Conservation (phyloP, 2,113 vertebrate genomes). For the Bujurquina vittata region DNA sequence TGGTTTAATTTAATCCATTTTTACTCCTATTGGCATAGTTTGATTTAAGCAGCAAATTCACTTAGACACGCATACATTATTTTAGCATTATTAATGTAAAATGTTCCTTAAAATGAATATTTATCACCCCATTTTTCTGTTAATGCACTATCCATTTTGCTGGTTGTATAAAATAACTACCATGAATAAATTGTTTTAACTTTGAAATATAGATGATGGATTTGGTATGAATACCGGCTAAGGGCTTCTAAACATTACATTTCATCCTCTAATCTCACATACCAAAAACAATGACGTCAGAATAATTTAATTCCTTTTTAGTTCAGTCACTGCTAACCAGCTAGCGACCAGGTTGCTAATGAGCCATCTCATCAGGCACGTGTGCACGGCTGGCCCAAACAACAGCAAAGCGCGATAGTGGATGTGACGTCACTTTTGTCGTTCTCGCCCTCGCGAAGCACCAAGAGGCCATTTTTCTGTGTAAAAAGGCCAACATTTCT, state of each 20-base stretch:
- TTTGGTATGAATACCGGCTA: background rate
- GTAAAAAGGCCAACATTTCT: background rate
- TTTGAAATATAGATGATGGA: background rate
- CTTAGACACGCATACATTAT: background rate
- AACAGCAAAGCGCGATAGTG: no score
- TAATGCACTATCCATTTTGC: background rate
- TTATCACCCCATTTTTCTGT: background rate
- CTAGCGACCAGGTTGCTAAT: no score
- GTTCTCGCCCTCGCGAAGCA: no score
- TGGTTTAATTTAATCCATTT: rapidly evolving
- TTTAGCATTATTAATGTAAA: background rate
- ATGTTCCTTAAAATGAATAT: background rate
- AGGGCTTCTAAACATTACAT: background rate
- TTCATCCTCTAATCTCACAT: background rate
- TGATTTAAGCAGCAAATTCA: background rate
- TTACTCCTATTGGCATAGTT: background rate
- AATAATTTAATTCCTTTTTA: background rate
- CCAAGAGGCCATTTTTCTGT: background rate
- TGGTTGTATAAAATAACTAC: rapidly evolving
- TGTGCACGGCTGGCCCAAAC: no score
- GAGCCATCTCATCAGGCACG: background rate
- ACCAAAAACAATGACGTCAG: background rate
- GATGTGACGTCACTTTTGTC: background rate
- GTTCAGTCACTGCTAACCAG: no score
- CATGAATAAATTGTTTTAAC: background rate